Evolutionary conservation across 2,797 vertebrate species (phyloP).

Genomic region (Melanogrammus aeglefinus): DNA sequence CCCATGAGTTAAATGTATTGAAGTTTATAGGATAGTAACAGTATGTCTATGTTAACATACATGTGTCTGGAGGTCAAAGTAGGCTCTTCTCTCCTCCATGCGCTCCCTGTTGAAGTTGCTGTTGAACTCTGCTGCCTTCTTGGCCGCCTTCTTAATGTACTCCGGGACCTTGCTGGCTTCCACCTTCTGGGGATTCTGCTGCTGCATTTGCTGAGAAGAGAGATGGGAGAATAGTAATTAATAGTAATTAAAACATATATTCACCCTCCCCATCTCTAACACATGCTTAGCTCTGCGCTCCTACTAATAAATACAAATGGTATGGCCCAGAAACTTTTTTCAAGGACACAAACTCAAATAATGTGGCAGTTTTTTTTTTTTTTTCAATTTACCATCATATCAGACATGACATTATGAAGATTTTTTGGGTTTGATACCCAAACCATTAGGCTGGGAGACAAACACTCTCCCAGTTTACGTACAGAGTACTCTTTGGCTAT

Average conservation of each 20-base stretch:
- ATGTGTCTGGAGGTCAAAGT: conserved; percentile 97
- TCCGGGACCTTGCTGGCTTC: conserved; percentile 98
- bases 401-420: too few species aligned
- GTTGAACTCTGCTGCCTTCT: conserved; percentile 97
- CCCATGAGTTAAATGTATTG: not conserved
- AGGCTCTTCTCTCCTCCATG: conserved; percentile 97
- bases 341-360: not conserved
- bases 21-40: not conserved
- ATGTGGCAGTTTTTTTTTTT: not conserved
- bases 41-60: conserved; percentile 64
- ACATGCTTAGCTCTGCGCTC: not conserved
- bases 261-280: not conserved
- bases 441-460: not conserved
- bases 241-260: not conserved
- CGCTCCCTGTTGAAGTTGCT: conserved; percentile 95
- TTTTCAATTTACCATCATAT: not conserved
- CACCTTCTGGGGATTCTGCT: conserved; percentile 95
- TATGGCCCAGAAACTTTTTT: not conserved
- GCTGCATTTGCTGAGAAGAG: conserved; percentile 90
- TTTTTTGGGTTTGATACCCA: not conserved
- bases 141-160: conserved; percentile 98
- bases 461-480: conserved; percentile 43
- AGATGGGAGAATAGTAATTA: not conserved
- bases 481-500: conserved; percentile 98
- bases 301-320: not conserved